phyloP scores from a whole-genome alignment of 2,797 vertebrate genomes.

The Spinibarbus caldwelli region DNA sequence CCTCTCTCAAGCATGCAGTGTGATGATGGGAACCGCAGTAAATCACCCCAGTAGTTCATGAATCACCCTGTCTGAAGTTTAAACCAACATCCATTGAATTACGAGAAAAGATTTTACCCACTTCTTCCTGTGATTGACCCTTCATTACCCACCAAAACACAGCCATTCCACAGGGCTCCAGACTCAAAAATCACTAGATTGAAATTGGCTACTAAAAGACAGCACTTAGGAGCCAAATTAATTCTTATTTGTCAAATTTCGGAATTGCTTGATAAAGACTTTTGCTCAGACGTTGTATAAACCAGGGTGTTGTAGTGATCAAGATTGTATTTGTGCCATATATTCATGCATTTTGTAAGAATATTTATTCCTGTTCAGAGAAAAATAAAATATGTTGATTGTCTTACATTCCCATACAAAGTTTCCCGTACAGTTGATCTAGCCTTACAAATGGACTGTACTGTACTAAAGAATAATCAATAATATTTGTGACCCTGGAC shows the following conservation, averaged over 20 bases:
- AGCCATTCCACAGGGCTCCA: neutral
- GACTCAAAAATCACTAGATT: neutral
- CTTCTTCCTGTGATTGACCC: constrained; percentile 5
- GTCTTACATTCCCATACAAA: neutral
- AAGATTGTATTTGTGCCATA: neutral
- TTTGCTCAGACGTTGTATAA: neutral
- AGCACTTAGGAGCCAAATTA: neutral
- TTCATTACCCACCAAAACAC: constrained; percentile 8
- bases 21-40: neutral
- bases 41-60: neutral
- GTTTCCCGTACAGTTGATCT: neutral
- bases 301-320: neutral
- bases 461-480: neutral
- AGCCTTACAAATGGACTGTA: neutral
- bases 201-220: neutral
- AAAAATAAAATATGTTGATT: neutral
- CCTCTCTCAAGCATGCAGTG: neutral
- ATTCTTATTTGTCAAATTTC: neutral
- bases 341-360: neutral
- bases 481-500: too few relatives aligned
- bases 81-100: neutral
- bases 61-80: neutral
- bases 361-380: neutral
- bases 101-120: neutral
- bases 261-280: neutral